Conservation (phyloP, 23 tunicate species). For the Oikopleura vanhoeffeni region DNA sequence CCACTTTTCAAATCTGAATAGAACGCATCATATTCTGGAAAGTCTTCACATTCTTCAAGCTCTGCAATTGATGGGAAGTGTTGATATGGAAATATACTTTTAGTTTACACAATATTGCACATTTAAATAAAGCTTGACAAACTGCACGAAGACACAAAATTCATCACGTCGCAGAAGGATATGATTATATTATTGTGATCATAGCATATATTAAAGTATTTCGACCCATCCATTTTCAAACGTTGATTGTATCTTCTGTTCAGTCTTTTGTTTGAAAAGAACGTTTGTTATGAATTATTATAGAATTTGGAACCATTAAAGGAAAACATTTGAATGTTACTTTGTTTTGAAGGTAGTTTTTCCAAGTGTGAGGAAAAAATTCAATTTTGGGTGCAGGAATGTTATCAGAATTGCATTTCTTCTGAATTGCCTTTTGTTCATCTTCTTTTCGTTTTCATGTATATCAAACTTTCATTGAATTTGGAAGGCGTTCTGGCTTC, state of each 20-base stretch:
- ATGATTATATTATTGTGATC: not conserved
- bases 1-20: not conserved
- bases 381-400: too few species aligned
- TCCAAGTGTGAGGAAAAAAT: not conserved
- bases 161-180: not conserved
- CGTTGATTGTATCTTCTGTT: not conserved
- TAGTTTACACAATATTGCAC: not conserved
- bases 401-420: too few species aligned
- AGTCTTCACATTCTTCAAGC: not conserved
- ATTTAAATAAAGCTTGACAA: not conserved
- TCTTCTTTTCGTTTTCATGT: too few species aligned
- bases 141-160: not conserved
- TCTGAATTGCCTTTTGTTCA: too few species aligned
- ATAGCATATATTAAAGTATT: not conserved
- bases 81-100: not conserved
- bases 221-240: not conserved
- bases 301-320: not conserved
- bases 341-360: not conserved
- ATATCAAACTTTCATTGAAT: not conserved
- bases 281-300: not conserved
- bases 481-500: not conserved
- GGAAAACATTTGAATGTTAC: too few species aligned
- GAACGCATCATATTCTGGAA: not conserved
- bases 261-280: not conserved
- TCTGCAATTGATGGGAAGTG: not conserved